Evolutionary conservation across 2,113 vertebrate genomes (phyloP).

Genomic region (Morone chrysops): DNA sequence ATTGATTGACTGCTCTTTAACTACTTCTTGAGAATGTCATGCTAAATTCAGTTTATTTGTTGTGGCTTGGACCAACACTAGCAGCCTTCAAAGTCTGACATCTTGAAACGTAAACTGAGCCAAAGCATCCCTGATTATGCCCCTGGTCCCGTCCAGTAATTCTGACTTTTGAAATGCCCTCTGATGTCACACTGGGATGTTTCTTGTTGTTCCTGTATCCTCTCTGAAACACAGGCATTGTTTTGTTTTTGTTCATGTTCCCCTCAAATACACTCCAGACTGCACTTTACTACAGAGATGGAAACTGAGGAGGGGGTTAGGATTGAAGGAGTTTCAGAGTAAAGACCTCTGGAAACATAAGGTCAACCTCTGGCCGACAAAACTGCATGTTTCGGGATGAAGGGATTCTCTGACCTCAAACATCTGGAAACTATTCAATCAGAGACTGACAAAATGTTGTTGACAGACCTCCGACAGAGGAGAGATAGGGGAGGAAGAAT

Average conservation of each 20-base stretch:
- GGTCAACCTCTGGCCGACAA: neutral
- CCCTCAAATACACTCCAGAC: neutral
- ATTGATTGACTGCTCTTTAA: no score
- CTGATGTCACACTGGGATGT: conserved; percentile 21
- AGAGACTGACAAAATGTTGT: neutral
- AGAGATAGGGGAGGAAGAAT: neutral
- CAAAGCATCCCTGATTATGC: conserved; percentile 22
- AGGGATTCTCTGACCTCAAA: neutral
- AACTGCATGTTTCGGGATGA: neutral
- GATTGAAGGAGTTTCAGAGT: neutral
- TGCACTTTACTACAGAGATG: neutral
- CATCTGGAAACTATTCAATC: conserved; percentile 32
- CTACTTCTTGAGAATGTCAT: neutral
- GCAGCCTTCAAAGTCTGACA: conserved; percentile 3
- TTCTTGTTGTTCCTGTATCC: neutral
- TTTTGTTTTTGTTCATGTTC: neutral
- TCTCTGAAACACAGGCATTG: neutral
- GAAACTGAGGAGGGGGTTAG: neutral
- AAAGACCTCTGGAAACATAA: neutral
- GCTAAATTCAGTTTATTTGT: neutral
- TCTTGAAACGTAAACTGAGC: neutral
- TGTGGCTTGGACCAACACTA: neutral
- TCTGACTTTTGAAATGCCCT: conserved; percentile 7
- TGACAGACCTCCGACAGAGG: neutral
- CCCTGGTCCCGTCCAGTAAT: neutral